Conservation (phyloP, 2,797 vertebrate species). For the Rhabdomys pumilio region DNA sequence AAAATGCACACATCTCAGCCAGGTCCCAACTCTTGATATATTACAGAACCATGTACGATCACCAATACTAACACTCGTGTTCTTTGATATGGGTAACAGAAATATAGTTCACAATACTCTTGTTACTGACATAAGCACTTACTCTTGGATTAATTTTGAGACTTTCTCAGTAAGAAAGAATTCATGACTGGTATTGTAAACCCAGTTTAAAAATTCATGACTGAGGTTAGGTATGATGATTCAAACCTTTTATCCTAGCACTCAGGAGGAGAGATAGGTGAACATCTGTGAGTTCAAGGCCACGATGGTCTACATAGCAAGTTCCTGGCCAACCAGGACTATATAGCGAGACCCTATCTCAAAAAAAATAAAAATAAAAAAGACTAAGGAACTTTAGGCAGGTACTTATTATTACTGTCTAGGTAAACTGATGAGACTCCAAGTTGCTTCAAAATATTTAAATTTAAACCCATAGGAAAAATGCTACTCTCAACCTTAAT, state of each 20-base stretch:
- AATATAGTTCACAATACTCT: background rate
- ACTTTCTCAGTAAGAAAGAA: background rate
- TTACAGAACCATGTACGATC: background rate
- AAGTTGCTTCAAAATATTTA: background rate
- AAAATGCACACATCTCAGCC: background rate
- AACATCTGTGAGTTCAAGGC: background rate
- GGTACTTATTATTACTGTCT: background rate
- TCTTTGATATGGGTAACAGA: constrained; percentile 36
- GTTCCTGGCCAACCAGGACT: background rate
- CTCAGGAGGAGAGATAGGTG: background rate
- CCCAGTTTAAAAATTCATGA: background rate
- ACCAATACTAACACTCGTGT: background rate
- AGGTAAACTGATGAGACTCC: background rate
- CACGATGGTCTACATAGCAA: background rate
- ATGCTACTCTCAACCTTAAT: background rate
- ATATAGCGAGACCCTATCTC: background rate
- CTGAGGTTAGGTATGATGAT: background rate
- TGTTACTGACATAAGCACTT: background rate
- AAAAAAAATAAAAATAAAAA: no score
- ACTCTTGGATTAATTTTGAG: background rate
- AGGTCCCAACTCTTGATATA: constrained; percentile 24
- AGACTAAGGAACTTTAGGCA: background rate
- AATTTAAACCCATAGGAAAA: background rate
- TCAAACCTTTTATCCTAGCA: background rate
- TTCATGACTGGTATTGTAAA: background rate